A percentile compares a stretch with the other conserved stretches of the same genome.
phyloP scores from a whole-genome alignment of 2,888 invertebrate species.

The Agrotis ipsilon region DNA sequence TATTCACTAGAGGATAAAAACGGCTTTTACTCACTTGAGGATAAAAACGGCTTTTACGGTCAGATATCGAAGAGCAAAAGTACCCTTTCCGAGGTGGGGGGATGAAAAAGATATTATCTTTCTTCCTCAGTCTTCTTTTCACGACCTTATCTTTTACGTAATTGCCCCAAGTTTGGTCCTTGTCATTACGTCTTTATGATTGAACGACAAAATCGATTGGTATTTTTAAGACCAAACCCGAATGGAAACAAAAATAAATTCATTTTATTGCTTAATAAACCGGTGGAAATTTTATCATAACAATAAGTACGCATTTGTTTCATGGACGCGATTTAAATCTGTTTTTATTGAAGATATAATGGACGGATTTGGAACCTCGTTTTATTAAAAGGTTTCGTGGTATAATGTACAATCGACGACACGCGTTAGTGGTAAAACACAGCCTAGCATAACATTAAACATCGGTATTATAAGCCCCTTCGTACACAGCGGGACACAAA shows the following conservation, averaged over 20 bases:
- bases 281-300: slow-evolving; percentile 47
- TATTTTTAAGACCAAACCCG: slow-evolving; percentile 27
- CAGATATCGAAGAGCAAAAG: too few species aligned
- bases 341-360: slow-evolving; percentile 48
- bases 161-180: slow-evolving; percentile 47
- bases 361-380: slow-evolving; percentile 33
- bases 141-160: slow-evolving; percentile 49
- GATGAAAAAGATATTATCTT: slow-evolving; percentile 32
- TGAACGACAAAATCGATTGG: slow-evolving; percentile 37
- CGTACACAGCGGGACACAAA: too few species aligned
- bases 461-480: too few species aligned
- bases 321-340: slow-evolving; percentile 40
- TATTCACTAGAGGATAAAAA: too few species aligned
- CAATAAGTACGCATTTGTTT: slow-evolving; percentile 52
- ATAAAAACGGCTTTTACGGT: too few species aligned
- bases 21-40: too few species aligned
- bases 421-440: neutral
- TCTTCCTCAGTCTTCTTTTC: slow-evolving; percentile 38
- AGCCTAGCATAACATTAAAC: too few species aligned
- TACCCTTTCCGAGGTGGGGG: too few species aligned
- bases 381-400: slow-evolving; percentile 35
- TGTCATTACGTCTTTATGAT: slow-evolving; percentile 49
- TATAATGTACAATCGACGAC: slow-evolving; percentile 3
- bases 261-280: slow-evolving; percentile 51
- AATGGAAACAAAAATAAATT: slow-evolving; percentile 33